Evolutionary conservation across 2,113 vertebrate species (phyloP), one percentile per base, ranked within the genome.

Genomic region (Amphiprion ocellaris): DNA sequence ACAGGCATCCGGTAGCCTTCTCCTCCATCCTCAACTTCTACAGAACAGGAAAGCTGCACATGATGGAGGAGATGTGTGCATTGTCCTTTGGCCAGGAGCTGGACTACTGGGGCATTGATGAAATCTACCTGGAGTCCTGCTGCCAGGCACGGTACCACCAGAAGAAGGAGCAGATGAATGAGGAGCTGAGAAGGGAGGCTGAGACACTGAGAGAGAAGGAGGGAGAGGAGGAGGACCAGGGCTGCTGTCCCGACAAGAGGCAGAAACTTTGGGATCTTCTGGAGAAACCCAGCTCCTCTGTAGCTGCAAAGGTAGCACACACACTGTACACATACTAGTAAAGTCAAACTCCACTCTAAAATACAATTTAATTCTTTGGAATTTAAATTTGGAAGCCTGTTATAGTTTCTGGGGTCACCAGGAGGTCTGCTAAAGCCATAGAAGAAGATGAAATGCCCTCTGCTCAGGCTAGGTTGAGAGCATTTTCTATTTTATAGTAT

Each of bases 51-150:
- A 99, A 99, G 73, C 93, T 99, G 59, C 98, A 99, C 90, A 99
- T 99, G 98, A 99, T 99, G 98, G 98, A 99, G 92, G 98, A 99
- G 94, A 99, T 99, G 98, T 99, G 98, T 9, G 98, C 98, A 0
- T 95, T 99, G 54, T 99, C 98, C 39, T 99, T 99, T n/a, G 97
- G 98, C 60, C 98, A 99, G 88, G 98, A 99, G 90, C 97, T 99
- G 41, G 98, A 99, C 90, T 99, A 98, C 85, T 99, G 98, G 98
- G 98, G 97, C 16, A 97, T 99, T n/a, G 98, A 99, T 58, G 98
- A 99, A 92, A 99, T 99, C 92, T 99, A 99, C 92, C 90, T 99
- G 81, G 98, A 99, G 87, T 99, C 98, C 0, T 99, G 98, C 88
- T 99, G 98, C 92, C 98, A 99, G 93, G 98, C 97, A 3, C 94